Conservation (phyloP, 2,888 invertebrate species). For the Tortrix viridana region DNA sequence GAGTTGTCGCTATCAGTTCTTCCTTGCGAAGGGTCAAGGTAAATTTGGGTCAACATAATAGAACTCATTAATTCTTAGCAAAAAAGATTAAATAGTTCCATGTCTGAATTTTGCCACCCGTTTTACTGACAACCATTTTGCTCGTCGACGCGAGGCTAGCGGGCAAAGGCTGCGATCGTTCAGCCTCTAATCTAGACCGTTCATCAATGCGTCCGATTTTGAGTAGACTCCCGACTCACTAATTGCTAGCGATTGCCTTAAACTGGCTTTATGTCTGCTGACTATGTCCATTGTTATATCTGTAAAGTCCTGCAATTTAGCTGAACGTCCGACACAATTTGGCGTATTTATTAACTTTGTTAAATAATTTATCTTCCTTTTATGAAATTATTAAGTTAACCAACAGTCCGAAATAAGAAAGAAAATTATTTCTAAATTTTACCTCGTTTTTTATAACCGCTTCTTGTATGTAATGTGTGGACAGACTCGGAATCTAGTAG, state of each 20-base stretch:
- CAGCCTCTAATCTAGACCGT: slow-evolving; percentile 42
- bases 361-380: no score
- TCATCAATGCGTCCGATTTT: slow-evolving; percentile 40
- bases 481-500: no score
- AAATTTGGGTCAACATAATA: no score
- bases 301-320: not conserved
- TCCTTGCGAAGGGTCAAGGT: no score
- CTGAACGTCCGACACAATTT: no score
- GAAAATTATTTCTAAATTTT: no score
- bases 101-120: slow-evolving; percentile 21
- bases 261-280: slow-evolving; percentile 3
- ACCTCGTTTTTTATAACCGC: no score
- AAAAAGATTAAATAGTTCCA: not conserved
- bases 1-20: no score
- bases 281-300: slow-evolving; percentile 1
- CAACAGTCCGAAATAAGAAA: no score
- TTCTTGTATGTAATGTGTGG: no score
- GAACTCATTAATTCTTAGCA: not conserved
- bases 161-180: slow-evolving; percentile 36
- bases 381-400: no score
- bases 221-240: slow-evolving; percentile 41
- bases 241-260: slow-evolving; percentile 42
- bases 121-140: slow-evolving; percentile 34
- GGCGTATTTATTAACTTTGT: no score
- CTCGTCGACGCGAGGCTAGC: slow-evolving; percentile 27